Base-by-base conservation (phyloP, 2,888 invertebrate genomes). In the Hydraecia micacea region DNA sequence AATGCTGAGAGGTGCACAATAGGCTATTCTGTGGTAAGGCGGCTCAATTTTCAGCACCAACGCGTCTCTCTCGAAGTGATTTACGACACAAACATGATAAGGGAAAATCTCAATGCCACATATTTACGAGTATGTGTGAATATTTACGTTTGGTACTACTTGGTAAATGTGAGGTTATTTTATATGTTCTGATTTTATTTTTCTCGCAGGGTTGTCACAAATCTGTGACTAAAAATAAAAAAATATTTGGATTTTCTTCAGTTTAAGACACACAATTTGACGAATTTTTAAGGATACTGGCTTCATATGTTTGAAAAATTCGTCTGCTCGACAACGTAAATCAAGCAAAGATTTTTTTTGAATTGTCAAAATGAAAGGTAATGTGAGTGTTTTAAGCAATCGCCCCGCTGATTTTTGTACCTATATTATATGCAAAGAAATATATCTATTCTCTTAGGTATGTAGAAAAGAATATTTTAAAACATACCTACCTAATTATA, bases 51-150 rank as follows among this genome's bases (percentile, higher is more conserved):
- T 85, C 86, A 73, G 78, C 76, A 46, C n/a, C 77, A 72, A 68
- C 83, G 86, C 83, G 63, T 76, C 69, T 67, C 75, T 55, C 71
- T 73, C 65, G 49, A 52, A 60, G 65, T 81, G 78, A 84, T 84
- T 85, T 81, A 84, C 78, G 87, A 85, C 85, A 67, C 62, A 77
- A 78, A 87, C 78, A 77, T 85, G 86, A 87, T 79, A 87, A 79
- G 85, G 63, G 72, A 67, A 84, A 77, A 73, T 70, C 76, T 62
- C 73, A 75, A 86, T 83, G 65, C 72, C 73, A 80, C 62, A 76
- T 72, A 74, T 76, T 73, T 75, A n/a, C n/a, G n/a, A n/a, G n/a
- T n/a, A 68, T 71, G 73, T 75, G 75, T 52, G 73, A 73, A 84
- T 73, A 83, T 75, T 75, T 73, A 79, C 65, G 60, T 65, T 32